Conservation (phyloP, 2,888 invertebrate genomes). For the Neoascia interrupta region DNA sequence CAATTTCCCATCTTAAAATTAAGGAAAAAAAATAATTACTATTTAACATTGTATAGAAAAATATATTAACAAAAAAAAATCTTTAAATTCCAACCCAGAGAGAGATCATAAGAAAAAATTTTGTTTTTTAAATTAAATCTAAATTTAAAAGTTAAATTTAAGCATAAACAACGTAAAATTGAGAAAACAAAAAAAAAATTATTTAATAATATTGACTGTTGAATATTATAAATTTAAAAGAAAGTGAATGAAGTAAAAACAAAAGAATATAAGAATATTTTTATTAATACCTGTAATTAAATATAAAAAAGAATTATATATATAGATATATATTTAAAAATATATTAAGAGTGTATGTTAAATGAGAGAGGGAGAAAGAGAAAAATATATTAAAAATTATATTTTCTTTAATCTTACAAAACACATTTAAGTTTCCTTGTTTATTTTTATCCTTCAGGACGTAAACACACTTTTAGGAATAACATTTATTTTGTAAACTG, state of each 20-base stretch:
- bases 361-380: constrained; percentile 5
- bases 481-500: too few species aligned
- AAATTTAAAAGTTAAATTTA: constrained; percentile 22
- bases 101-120: not conserved
- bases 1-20: too few species aligned
- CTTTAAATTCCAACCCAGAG: not conserved
- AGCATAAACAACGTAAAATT: constrained; percentile 38
- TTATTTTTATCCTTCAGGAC: constrained; percentile 44
- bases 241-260: constrained; percentile 42
- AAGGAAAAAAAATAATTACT: constrained; percentile 11
- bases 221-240: constrained; percentile 57
- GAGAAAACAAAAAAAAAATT: constrained; percentile 20
- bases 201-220: constrained; percentile 66
- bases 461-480: too few species aligned
- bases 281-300: constrained; percentile 67
- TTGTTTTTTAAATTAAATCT: not conserved
- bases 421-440: constrained; percentile 15
- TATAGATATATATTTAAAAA: constrained; percentile 33
- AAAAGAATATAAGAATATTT: constrained; percentile 53
- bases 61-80: not conserved
- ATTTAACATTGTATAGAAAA: constrained; percentile 13
- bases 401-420: constrained; percentile 17
- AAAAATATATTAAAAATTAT: constrained; percentile 28
- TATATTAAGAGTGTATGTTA: constrained; percentile 54
- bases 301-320: constrained; percentile 42